Evolutionary conservation across 2,797 vertebrate species (phyloP).

Genomic region (Xenops minutus): DNA sequence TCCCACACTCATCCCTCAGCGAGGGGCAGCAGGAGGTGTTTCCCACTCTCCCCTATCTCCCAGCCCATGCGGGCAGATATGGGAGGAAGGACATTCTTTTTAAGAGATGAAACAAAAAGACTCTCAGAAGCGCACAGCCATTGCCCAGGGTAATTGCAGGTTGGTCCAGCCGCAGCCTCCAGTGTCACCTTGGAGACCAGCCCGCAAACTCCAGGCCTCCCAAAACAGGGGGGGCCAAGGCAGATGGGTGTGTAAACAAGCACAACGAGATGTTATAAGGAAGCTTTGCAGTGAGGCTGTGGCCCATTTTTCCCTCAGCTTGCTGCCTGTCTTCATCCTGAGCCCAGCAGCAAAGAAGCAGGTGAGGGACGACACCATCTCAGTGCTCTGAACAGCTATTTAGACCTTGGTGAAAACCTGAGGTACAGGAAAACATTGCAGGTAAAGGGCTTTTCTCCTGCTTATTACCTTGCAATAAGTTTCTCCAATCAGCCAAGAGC

Average conservation of each 20-base stretch:
- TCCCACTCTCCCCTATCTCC: rapidly evolving
- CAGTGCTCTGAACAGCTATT: not conserved
- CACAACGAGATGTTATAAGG: not conserved
- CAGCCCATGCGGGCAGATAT: rapidly evolving
- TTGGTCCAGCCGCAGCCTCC: not conserved
- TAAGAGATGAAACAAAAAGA: not conserved
- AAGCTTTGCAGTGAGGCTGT: not conserved
- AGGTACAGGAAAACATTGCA: not conserved
- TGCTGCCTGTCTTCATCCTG: not conserved
- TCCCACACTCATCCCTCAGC: too few species aligned
- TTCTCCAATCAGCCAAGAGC: rapidly evolving
- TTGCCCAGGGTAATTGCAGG: not conserved
- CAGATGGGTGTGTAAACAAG: not conserved
- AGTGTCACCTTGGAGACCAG: constrained; percentile 66
- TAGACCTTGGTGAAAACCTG: constrained; percentile 4
- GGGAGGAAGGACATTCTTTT: not conserved
- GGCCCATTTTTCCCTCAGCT: not conserved
- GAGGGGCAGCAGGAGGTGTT: rapidly evolving
- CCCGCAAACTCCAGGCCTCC: constrained; percentile 60
- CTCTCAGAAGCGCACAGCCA: not conserved
- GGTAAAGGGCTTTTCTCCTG: constrained; percentile 57
- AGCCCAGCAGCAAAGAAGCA: not conserved
- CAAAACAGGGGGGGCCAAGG: not conserved
- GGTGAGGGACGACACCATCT: not conserved
- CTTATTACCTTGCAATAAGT: not conserved